Percentiles rank a stretch among this genome's conserved stretches.
phyloP scores from a whole-genome alignment of 2,113 vertebrate species.

The Scomber scombrus region DNA sequence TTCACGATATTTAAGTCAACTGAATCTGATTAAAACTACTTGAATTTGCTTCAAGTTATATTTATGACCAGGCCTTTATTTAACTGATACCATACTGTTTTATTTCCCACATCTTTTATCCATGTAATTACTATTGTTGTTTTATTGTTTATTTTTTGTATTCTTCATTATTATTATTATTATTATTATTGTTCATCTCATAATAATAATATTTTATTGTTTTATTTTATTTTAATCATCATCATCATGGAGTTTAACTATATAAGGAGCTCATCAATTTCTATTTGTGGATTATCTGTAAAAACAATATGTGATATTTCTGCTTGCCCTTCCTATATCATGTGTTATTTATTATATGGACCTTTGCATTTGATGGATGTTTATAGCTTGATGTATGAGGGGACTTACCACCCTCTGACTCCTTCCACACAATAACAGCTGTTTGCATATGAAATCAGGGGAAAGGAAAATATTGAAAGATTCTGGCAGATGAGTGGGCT shows the following conservation, averaged over 20 bases:
- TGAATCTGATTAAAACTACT: neutral
- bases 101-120: too few relatives aligned
- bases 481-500: neutral
- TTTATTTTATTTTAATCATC: too few relatives aligned
- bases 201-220: too few relatives aligned
- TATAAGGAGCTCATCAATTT: neutral
- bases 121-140: too few relatives aligned
- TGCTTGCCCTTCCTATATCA: neutral
- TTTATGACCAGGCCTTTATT: too few relatives aligned
- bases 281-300: neutral
- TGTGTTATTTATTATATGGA: neutral
- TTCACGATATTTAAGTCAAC: too few relatives aligned
- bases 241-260: too few relatives aligned
- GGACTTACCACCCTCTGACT: neutral
- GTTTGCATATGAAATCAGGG: neutral
- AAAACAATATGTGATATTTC: slow-evolving; percentile 10
- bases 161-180: too few relatives aligned
- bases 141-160: too few relatives aligned
- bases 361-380: neutral
- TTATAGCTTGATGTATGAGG: neutral
- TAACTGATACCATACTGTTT: too few relatives aligned
- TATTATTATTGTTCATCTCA: too few relatives aligned
- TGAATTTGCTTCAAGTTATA: neutral
- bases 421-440: neutral
- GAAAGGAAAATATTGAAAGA: neutral